A percentile compares a stretch with the other conserved stretches of the same genome.
Evolutionary conservation across 2,888 invertebrate genomes (phyloP).

Genomic region (Cheilosia urbana): DNA sequence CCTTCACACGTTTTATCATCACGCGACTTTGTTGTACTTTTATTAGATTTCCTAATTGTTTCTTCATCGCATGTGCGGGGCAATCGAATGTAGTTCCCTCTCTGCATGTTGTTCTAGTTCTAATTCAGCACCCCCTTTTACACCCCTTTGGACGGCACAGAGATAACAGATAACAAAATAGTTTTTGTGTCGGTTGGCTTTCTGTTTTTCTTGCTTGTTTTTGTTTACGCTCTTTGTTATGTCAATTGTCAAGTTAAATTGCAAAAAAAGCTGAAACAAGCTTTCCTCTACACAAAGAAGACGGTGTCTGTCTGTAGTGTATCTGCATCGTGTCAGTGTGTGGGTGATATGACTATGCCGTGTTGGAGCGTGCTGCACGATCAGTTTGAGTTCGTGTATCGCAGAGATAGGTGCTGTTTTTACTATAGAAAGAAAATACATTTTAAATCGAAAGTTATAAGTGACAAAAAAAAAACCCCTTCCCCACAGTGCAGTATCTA

Average conservation of each 20-base stretch:
- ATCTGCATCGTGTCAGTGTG: conserved; percentile 16
- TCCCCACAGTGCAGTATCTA: conserved; percentile 65
- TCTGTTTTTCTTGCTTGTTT: conserved; percentile 16
- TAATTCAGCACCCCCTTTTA: neutral
- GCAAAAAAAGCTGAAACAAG: conserved; percentile 38
- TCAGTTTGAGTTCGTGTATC: conserved; percentile 72
- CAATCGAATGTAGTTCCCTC: neutral
- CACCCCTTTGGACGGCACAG: neutral
- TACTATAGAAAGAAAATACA: neutral
- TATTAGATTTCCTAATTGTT: conserved; percentile 3
- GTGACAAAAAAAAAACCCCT: conserved; percentile 21
- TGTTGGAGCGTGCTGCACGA: conserved; percentile 54
- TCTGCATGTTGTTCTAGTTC: neutral
- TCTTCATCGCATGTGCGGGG: neutral
- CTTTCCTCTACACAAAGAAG: conserved; percentile 11
- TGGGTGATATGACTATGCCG: conserved; percentile 47
- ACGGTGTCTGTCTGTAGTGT: conserved; percentile 18
- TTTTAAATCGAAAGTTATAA: conserved; percentile 20
- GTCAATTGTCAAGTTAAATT: conserved; percentile 5
- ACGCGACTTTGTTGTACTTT: conserved; percentile 19
- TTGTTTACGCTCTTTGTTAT: conserved; percentile 39
- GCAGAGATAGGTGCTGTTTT: conserved; percentile 67
- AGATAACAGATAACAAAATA: conserved; percentile 4
- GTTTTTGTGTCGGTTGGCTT: neutral
- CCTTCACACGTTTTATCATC: conserved; percentile 33